Evolutionary conservation across 2,888 invertebrate species (phyloP).

Genomic region (Dicyrtomina minuta): DNA sequence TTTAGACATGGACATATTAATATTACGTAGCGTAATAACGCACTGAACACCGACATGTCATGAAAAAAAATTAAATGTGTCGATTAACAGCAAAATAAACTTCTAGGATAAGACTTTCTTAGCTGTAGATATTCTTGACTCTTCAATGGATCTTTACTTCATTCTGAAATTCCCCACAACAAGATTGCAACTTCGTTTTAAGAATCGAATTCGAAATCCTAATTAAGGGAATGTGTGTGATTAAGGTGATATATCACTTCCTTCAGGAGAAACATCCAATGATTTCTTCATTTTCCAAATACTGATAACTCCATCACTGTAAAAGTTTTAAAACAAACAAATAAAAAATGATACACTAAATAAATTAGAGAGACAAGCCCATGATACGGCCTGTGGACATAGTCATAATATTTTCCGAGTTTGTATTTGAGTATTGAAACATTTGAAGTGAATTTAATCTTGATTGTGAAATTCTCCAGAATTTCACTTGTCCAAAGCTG

Average conservation of each 20-base stretch:
- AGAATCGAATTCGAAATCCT: too few relatives aligned
- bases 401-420: slow-evolving; percentile 38
- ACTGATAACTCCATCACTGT: slow-evolving; percentile 23
- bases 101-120: too few relatives aligned
- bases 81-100: too few relatives aligned
- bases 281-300: slow-evolving; percentile 25
- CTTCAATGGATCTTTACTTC: too few relatives aligned
- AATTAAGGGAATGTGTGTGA: too few relatives aligned
- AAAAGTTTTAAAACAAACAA: neutral
- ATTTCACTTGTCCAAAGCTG: slow-evolving; percentile 39
- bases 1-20: too few relatives aligned
- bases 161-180: too few relatives aligned
- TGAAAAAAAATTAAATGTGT: too few relatives aligned
- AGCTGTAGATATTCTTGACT: too few relatives aligned
- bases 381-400: slow-evolving; percentile 40
- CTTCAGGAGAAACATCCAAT: slow-evolving; percentile 10
- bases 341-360: neutral
- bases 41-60: too few relatives aligned
- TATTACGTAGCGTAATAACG: too few relatives aligned
- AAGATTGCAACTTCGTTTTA: too few relatives aligned
- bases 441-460: slow-evolving; percentile 27
- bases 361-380: slow-evolving; percentile 12
- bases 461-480: slow-evolving; percentile 33
- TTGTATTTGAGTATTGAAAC: slow-evolving; percentile 9
- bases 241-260: slow-evolving; percentile 23